Base-by-base conservation (phyloP, 2,113 vertebrate species). In the Syrrhaptes paradoxus region DNA sequence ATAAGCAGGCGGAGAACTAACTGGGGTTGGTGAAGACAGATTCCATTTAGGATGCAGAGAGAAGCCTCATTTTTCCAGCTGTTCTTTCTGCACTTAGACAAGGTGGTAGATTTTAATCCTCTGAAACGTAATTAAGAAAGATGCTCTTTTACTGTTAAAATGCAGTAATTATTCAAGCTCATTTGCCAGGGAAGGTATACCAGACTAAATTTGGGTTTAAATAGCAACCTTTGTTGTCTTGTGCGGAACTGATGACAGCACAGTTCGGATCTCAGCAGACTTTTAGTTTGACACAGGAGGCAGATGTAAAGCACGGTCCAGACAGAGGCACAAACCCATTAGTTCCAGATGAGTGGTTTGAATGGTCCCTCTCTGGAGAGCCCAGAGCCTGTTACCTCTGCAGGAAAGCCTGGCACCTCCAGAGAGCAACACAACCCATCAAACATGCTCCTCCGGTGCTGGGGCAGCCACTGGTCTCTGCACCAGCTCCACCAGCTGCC, bases 81-180 rank as follows among this genome's bases (percentile, higher is more conserved):
- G 76, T 58, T 96, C 86, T 73, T 90, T 84, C 65, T 88, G 43
- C 76, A 55, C 55, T 85, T n/a, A 58, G 52, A 77, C 72, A 89
- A 93, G 72, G 83, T 80, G 65, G 68, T 58, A 90, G 65, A 66
- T 74, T 82, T 92, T 90, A 74, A 83, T 73, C 55, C 67, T 88
- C 49, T 81, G 72, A 77, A 83, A 71, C 1, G 9, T 66, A 90
- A 77, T 87, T 77, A 83, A 77, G 38, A 77, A 21, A 77, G 54
- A 14, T 59, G 21, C 72, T 43, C 63, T 76, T 65, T 78, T 63
- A 59, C 32, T 55, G 46, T 75, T 71, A 65, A 71, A 66, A 79
- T 46, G 26, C 55, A 71, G 46, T 46, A 77, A 80, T 88, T 91
- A 76, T 79, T 76, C 51, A 70, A 68, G 75, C 28, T 70, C 13